Conservation (phyloP, 2,888 invertebrate genomes). For the Hirtodrosophila duncani region DNA sequence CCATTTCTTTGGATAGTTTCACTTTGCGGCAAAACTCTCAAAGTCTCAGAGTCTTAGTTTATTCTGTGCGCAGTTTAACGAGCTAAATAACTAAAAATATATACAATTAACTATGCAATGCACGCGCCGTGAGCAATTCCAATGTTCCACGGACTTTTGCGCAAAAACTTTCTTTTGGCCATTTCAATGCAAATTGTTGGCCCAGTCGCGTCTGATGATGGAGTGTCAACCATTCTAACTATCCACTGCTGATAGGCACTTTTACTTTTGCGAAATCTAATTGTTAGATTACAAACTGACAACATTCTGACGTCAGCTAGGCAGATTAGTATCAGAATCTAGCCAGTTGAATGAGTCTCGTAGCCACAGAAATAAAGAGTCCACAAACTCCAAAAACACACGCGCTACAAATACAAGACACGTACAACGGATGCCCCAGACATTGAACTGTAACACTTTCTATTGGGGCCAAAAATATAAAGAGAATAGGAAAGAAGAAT, state of each 20-base stretch:
- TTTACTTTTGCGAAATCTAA: conserved; percentile 59
- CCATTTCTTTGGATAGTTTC: conserved; percentile 33
- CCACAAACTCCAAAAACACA: too few species aligned
- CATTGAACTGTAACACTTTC: conserved; percentile 74
- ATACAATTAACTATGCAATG: conserved; percentile 69
- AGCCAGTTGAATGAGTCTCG: too few species aligned
- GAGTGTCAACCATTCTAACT: conserved; percentile 56
- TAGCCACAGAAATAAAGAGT: too few species aligned
- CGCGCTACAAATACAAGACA: too few species aligned
- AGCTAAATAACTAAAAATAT: conserved; percentile 49
- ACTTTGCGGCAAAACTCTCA: too few species aligned
- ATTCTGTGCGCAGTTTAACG: conserved; percentile 33
- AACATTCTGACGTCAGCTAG: conserved; percentile 26
- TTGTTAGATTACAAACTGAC: conserved; percentile 1
- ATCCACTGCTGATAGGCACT: conserved; percentile 41
- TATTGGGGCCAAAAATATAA: conserved; percentile 54
- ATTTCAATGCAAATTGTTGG: conserved; percentile 63
- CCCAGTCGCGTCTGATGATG: conserved; percentile 33
- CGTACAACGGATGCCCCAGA: conserved; percentile 35
- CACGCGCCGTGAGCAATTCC: conserved; percentile 48
- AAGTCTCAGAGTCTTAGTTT: too few species aligned
- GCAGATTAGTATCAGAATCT: too few species aligned
- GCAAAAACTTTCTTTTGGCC: conserved; percentile 62
- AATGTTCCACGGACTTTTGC: conserved; percentile 9
- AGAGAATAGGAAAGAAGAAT: conserved; percentile 47